These are phyloP conservation scores for Tamandua tetradactyla DNA, from an alignment of 2,797 vertebrate species.

Conservation along the genomic window DNA sequence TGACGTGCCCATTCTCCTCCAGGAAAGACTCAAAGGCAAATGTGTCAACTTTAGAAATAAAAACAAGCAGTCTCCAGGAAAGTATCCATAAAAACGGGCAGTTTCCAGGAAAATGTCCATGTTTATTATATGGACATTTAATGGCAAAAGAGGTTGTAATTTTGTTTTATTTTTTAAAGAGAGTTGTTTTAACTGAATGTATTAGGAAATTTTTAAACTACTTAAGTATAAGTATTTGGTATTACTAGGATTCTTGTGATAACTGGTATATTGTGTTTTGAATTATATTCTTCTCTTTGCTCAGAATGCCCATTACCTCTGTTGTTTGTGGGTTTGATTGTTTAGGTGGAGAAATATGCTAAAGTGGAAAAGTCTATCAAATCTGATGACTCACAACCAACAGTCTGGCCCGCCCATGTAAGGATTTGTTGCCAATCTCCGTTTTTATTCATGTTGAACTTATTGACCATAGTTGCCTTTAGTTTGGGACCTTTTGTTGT, in stretches of 20 bases:
- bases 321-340: constrained; percentile 77
- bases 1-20: neutral
- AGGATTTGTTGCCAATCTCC: constrained; percentile 79
- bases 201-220: neutral
- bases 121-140: neutral
- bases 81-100: neutral
- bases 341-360: constrained; percentile 97
- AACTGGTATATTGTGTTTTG: neutral
- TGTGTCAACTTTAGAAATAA: neutral
- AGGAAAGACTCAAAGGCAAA: neutral
- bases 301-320: constrained; percentile 27
- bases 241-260: neutral
- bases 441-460: constrained; percentile 31
- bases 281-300: constrained; percentile 1
- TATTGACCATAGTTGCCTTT: neutral
- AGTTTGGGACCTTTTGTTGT: neutral
- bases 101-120: neutral
- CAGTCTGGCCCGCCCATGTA: constrained; percentile 97
- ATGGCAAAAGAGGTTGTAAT: neutral
- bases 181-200: neutral
- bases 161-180: constrained; percentile 13
- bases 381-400: constrained; percentile 93
- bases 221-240: neutral
- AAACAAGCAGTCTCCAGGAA: neutral
- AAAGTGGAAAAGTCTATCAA: constrained; percentile 96